These are phyloP conservation scores for Amphipyra berbera DNA, from an alignment of 2,888 invertebrate genomes.

Conservation along the genomic window DNA sequence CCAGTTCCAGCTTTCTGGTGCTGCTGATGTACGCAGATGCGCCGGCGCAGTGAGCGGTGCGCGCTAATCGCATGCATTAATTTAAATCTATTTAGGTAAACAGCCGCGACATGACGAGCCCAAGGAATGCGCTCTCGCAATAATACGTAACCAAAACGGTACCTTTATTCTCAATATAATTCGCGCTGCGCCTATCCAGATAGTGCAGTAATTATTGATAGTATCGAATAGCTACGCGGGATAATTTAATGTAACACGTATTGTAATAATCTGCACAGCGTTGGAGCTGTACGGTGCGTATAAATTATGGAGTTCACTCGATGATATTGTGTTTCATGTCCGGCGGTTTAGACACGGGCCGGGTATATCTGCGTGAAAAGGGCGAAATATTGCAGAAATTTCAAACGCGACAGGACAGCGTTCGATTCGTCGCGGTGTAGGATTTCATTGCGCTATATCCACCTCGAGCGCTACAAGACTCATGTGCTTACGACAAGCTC, in stretches of 20 bases:
- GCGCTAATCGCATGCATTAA: slow-evolving; percentile 76
- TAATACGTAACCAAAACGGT: slow-evolving; percentile 22
- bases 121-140: slow-evolving; percentile 21
- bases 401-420: slow-evolving; percentile 88
- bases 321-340: slow-evolving; percentile 89
- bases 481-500: slow-evolving; percentile 78
- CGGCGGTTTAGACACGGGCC: slow-evolving; percentile 86
- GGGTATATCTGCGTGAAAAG: slow-evolving; percentile 88
- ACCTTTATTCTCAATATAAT: slow-evolving; percentile 3
- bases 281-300: slow-evolving; percentile 75
- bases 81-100: slow-evolving; percentile 84
- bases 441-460: slow-evolving; percentile 87
- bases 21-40: slow-evolving; percentile 63
- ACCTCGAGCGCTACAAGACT: slow-evolving; percentile 72
- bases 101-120: slow-evolving; percentile 54
- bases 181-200: slow-evolving; percentile 3
- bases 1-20: slow-evolving; percentile 68
- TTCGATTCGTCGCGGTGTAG: slow-evolving; percentile 89
- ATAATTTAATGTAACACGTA: slow-evolving; percentile 75
- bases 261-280: slow-evolving; percentile 74
- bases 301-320: slow-evolving; percentile 86
- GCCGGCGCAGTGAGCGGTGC: slow-evolving; percentile 52
- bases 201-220: slow-evolving; percentile 41
- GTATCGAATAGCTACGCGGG: slow-evolving; percentile 40
- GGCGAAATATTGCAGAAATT: slow-evolving; percentile 90